Conservation (phyloP, 2,113 vertebrate genomes). For the Buteo buteo region DNA sequence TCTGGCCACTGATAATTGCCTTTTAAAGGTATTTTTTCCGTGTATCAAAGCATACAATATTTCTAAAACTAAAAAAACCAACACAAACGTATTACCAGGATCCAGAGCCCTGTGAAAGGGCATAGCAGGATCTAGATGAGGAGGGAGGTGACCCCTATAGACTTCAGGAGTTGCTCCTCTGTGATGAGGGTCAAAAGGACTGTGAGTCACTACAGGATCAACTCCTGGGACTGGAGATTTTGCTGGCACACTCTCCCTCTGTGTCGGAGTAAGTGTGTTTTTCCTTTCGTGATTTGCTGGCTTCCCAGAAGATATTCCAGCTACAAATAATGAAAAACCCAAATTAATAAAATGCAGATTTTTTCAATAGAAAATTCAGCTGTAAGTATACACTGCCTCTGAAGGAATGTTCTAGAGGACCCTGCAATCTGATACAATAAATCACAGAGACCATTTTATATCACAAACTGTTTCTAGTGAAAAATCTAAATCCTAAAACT, state of each 20-base stretch:
- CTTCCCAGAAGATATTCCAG: constrained; percentile 83
- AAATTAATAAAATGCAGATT: neutral
- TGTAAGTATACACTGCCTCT: neutral
- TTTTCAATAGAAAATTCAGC: neutral
- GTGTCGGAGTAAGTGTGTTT: constrained; percentile 89
- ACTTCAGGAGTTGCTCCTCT: constrained; percentile 83
- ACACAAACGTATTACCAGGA: constrained; percentile 76
- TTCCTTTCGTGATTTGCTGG: constrained; percentile 89
- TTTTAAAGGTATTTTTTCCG: neutral
- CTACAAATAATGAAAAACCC: constrained; percentile 57
- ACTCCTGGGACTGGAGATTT: constrained; percentile 91
- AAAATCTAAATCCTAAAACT: neutral
- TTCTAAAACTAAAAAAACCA: neutral
- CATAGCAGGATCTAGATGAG: constrained; percentile 87
- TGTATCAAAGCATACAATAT: neutral
- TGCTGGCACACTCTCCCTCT: constrained; percentile 87
- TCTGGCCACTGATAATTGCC: neutral
- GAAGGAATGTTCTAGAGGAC: neutral
- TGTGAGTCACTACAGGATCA: constrained; percentile 86
- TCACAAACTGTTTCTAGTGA: neutral
- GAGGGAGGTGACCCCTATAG: constrained; percentile 86
- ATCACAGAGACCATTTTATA: neutral
- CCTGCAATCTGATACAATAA: neutral
- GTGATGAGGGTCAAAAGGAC: constrained; percentile 92
- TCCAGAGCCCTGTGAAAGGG: constrained; percentile 90